Base-by-base conservation (phyloP, 2,888 invertebrate species). In the Brenthis ino region DNA sequence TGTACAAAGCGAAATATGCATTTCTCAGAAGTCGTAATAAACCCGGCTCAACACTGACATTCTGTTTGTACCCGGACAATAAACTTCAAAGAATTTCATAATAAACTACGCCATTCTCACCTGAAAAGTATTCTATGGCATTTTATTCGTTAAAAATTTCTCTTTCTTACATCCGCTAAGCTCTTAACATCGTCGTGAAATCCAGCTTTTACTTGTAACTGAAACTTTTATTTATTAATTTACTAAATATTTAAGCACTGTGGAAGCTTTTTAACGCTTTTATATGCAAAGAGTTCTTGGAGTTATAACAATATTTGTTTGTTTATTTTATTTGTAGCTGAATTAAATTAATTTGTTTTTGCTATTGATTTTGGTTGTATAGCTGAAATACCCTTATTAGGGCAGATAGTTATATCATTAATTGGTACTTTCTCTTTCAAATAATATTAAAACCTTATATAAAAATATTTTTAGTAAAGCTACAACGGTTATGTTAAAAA, bases 21-120 rank as follows among this genome's bases (percentile, higher is more conserved):
- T 64, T 63, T 57, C 57, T 16, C 28, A 51, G 61, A 47, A 58
- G 37, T 65, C 65, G 68, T 67, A 69, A 71, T 71, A 71, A 67
- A 66, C 58, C 55, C 58, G 48, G 28, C 60, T 43, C 65, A 54
- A 65, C 65, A 64, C 70, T 67, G 60, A 67, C 69, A 20, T 33
- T 63, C 82, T 69, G 63, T 71, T 68, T 66, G 71, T 67, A 67
- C 66, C 64, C 11, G 48, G 37, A 67, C 69, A 71, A 71, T 71
- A 71, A 66, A 72, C 70, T 66, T 72, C 68, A 72, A 70, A 70
- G 70, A 70, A 65, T 72, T 72, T 72, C 58, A 70, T 72, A 72
- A 69, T 67, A 69, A 65, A 68, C 72, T 65, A 64, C 65, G 65
- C 33, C 68, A 70, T 53, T 70, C 67, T 65, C 72, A 72, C 70